phyloP scores from a whole-genome alignment of 2,797 vertebrate species.

The Neosilurus hyrtlii region DNA sequence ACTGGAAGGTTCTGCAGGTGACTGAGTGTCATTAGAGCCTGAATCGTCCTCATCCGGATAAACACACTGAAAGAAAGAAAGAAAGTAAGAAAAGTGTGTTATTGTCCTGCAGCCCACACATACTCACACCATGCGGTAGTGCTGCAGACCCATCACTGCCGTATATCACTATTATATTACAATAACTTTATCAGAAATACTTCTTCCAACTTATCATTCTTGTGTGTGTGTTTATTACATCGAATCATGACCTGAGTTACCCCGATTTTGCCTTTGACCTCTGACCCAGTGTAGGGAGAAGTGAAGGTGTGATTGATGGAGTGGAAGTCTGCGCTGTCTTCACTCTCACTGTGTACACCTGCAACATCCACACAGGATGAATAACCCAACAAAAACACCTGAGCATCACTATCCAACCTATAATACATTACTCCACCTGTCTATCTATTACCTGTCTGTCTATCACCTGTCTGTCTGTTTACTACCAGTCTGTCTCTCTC shows the following conservation, averaged over 20 bases:
- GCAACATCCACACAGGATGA: not conserved
- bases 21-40: conserved; percentile 35
- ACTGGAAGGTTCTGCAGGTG: conserved; percentile 43
- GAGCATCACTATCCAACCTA: not conserved
- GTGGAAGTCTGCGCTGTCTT: conserved; percentile 53
- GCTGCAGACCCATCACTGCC: not conserved
- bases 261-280: not conserved
- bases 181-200: not conserved
- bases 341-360: conserved; percentile 55
- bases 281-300: conserved; percentile 19
- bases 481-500: not conserved
- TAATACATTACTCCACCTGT: not conserved
- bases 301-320: conserved; percentile 45
- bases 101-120: not conserved
- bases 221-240: conserved; percentile 3
- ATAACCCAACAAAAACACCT: not conserved
- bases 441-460: not conserved
- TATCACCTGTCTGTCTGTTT: not conserved
- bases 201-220: not conserved
- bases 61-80: not conserved
- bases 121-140: not conserved
- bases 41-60: conserved; percentile 42
- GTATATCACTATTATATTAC: not conserved
- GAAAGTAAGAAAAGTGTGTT: not conserved
- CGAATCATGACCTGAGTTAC: not conserved